A percentile compares a stretch with the other conserved stretches of the same genome.
phyloP scores from a whole-genome alignment of 92 coral and sea anemone genomes.

The Epizoanthus stellaris region DNA sequence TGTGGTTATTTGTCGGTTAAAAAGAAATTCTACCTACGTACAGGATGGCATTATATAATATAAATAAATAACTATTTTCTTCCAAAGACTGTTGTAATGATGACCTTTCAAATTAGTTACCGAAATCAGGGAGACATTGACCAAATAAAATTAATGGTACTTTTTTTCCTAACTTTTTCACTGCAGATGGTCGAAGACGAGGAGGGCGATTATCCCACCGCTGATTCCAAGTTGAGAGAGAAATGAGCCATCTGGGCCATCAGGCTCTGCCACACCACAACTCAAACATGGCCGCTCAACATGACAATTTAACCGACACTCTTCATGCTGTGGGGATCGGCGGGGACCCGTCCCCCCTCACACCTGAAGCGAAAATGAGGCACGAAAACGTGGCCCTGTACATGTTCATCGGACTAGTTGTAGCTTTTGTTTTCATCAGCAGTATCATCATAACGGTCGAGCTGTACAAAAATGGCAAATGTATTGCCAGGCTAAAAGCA shows the following conservation, averaged over 20 bases:
- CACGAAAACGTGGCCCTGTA: constrained; percentile 95
- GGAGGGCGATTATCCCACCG: not conserved
- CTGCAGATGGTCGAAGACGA: constrained; percentile 27
- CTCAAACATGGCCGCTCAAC: constrained; percentile 34
- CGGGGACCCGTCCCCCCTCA: constrained; percentile 57
- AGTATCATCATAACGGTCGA: constrained; percentile 88
- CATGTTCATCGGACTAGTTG: constrained; percentile 98
- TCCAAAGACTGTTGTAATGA: no score
- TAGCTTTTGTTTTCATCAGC: constrained; percentile 89
- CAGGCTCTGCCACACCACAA: not conserved
- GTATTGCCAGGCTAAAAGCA: constrained; percentile 58
- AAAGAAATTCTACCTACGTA: no score
- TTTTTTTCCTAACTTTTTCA: not conserved
- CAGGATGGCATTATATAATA: no score
- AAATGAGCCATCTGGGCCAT: constrained; percentile 35
- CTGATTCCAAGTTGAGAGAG: not conserved
- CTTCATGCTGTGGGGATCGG: constrained; percentile 66
- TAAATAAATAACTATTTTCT: no score
- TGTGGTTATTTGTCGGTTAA: no score
- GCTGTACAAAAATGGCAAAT: constrained; percentile 90
- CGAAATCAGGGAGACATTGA: no score
- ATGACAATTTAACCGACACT: constrained; percentile 71
- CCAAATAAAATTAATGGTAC: no score
- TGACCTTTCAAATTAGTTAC: no score
- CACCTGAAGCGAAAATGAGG: constrained; percentile 86